Evolutionary conservation across 2,113 vertebrate species (phyloP).

Genomic region (Formicarius rufipectus): DNA sequence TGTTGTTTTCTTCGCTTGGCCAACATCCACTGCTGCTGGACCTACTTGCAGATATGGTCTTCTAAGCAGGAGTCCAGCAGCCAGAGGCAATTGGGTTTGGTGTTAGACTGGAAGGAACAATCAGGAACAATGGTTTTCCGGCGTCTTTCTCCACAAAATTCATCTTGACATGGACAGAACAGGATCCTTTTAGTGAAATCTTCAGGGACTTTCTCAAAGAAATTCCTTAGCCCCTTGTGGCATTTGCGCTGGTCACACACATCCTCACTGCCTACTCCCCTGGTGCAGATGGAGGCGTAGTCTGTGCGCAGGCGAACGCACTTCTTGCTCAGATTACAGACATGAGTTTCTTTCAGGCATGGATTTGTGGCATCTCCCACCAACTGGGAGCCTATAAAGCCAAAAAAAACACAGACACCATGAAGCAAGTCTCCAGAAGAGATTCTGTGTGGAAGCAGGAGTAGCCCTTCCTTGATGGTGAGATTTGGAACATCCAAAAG

Average conservation of each 20-base stretch:
- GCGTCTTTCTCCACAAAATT: slow-evolving; percentile 87
- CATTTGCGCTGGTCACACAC: slow-evolving; percentile 85
- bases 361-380: slow-evolving; percentile 71
- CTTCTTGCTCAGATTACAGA: slow-evolving; percentile 87
- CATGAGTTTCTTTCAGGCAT: slow-evolving; percentile 89
- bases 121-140: slow-evolving; percentile 92
- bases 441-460: background rate
- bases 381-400: slow-evolving; percentile 45
- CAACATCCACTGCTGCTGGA: background rate
- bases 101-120: slow-evolving; percentile 84
- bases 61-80: slow-evolving; percentile 83
- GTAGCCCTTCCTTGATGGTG: background rate
- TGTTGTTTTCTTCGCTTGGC: background rate
- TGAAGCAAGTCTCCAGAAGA: background rate
- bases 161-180: slow-evolving; percentile 91
- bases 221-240: slow-evolving; percentile 85
- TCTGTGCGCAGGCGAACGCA: slow-evolving; percentile 90
- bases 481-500: background rate
- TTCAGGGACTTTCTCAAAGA: slow-evolving; percentile 88
- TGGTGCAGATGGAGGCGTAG: slow-evolving; percentile 88
- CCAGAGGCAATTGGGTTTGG: slow-evolving; percentile 86
- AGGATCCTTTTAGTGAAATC: slow-evolving; percentile 90
- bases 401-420: background rate
- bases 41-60: slow-evolving; percentile 91
- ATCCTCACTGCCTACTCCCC: slow-evolving; percentile 70